A percentile compares a stretch with the other conserved stretches of the same genome.
Evolutionary conservation across 2,888 invertebrate genomes (phyloP).

Genomic region (Trissonchulus latispiculum): DNA sequence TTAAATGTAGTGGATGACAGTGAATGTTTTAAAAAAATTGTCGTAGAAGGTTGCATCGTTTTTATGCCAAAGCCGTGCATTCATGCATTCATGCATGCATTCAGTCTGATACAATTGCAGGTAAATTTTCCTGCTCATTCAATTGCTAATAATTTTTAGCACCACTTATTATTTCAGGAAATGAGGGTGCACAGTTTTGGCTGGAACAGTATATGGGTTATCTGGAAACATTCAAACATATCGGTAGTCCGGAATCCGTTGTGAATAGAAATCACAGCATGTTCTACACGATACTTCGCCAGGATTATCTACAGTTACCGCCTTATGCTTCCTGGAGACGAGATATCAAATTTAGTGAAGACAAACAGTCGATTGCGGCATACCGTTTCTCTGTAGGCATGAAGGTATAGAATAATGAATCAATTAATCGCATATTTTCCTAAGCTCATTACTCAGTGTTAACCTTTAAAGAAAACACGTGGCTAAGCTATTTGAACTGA

Average conservation of each 20-base stretch:
- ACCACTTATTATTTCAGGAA: slow-evolving; percentile 26
- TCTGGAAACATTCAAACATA: slow-evolving; percentile 18
- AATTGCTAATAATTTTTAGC: too few species aligned
- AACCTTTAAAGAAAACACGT: too few species aligned
- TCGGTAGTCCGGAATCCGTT: not conserved
- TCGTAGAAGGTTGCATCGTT: too few species aligned
- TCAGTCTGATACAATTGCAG: too few species aligned
- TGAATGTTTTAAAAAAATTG: too few species aligned
- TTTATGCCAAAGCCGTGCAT: too few species aligned
- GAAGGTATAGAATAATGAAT: not conserved
- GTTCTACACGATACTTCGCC: not conserved
- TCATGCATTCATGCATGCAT: too few species aligned
- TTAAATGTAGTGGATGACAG: too few species aligned
- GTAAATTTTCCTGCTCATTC: too few species aligned
- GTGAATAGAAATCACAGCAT: not conserved
- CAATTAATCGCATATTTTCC: too few species aligned
- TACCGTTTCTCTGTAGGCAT: slow-evolving; percentile 11
- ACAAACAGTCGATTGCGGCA: not conserved
- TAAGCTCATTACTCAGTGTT: too few species aligned
- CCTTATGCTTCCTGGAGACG: not conserved
- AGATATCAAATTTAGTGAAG: slow-evolving; percentile 12
- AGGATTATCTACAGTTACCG: not conserved
- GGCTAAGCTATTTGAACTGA: too few species aligned
- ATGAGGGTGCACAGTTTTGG: slow-evolving; percentile 41
- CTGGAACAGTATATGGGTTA: slow-evolving; percentile 36